phyloP scores from a whole-genome alignment of 2,888 invertebrate species.

The Microplitis deprimator region DNA sequence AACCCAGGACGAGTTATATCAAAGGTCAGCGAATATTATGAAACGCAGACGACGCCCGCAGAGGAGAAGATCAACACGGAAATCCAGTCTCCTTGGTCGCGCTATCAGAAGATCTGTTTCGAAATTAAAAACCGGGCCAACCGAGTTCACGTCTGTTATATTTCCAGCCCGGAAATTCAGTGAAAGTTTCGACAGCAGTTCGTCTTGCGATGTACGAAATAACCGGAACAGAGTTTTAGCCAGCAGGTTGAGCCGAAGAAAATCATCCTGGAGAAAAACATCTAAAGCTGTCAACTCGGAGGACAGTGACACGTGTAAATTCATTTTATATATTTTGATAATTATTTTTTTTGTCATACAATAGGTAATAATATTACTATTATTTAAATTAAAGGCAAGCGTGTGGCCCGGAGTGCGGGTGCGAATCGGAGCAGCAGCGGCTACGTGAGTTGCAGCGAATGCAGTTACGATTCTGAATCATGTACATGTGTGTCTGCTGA shows the following conservation, averaged over 20 bases:
- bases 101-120: slow-evolving; percentile 69
- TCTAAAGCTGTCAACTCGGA: slow-evolving; percentile 67
- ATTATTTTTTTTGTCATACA: background rate
- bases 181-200: slow-evolving; percentile 68
- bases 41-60: slow-evolving; percentile 73
- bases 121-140: slow-evolving; percentile 65
- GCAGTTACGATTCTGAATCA: slow-evolving; percentile 87
- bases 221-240: slow-evolving; percentile 64
- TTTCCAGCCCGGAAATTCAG: slow-evolving; percentile 68
- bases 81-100: slow-evolving; percentile 64
- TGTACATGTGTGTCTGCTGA: slow-evolving; percentile 84
- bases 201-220: slow-evolving; percentile 66
- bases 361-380: background rate
- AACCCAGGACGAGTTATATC: slow-evolving; percentile 93
- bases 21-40: slow-evolving; percentile 92
- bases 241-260: slow-evolving; percentile 62
- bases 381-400: slow-evolving; percentile 54
- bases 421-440: slow-evolving; percentile 74
- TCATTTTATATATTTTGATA: background rate
- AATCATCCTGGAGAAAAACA: slow-evolving; percentile 59
- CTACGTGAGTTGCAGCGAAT: slow-evolving; percentile 91
- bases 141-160: slow-evolving; percentile 71
- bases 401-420: slow-evolving; percentile 54
- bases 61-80: slow-evolving; percentile 62
- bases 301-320: slow-evolving; percentile 68